Evolutionary conservation across 2,888 invertebrate species (phyloP), one percentile per base, ranked within the genome.

Genomic region (Osmoderma eremita): DNA sequence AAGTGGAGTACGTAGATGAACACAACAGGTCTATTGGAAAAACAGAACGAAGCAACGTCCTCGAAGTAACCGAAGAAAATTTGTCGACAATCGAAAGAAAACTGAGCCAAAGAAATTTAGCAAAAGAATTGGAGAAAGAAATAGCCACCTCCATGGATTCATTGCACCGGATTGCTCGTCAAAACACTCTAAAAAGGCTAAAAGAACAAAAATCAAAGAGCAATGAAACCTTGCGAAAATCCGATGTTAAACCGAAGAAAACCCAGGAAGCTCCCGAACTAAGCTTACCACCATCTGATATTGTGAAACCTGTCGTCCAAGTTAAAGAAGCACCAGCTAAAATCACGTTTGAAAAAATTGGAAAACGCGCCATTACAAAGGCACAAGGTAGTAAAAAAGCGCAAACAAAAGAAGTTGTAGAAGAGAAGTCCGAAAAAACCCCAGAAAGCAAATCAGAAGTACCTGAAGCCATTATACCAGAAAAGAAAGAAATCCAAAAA

Each of bases 281-380:
- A 15, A 58, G 45, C 1, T 20, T 13, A 30, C 56, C 39, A 10
- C 17, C 20, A 20, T 5, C 49, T 10, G 56, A 22, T 39, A 15
- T 61, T 30, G 10, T 20, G 13, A 54, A 54, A 53, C 38, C 53
- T 10, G 30, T 38, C 39, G 18, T 17, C 42, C 13, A 53, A 38
- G 38, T 20, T 10, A 38, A 53, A 53, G 18, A 38, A 53, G 13
- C 4, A 10, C 18, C 38, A 12, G 65, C 42, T 42, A 38, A 38
- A 53, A n/a, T 15, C 4, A 13, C 66, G 13, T 13, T 18, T 3
- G 58, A 61, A 30, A 62, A 50, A 15, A 13, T 50, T 36, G 20
- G 53, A 15, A 65, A 65, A 1, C 36, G 53, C 38, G 54, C 48
- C 10, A 74, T 77, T 0, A 77, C 78, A 70, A 77, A 77, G 66